Base-by-base conservation (phyloP, 2,113 vertebrate genomes). In the Pelecanoides urinatrix region DNA sequence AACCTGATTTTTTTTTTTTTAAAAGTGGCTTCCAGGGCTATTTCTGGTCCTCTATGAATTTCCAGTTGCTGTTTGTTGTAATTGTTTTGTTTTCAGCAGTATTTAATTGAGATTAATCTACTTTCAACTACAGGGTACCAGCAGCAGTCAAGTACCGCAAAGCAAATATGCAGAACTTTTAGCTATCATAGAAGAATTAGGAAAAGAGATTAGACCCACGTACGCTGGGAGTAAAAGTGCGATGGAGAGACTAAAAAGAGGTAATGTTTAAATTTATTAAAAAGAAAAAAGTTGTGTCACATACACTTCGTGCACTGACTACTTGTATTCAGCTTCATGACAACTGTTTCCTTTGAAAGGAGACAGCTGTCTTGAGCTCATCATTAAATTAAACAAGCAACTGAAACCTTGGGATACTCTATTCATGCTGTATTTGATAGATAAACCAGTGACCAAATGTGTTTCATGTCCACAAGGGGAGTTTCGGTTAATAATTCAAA, bases 101-200 rank as follows among this genome's bases (percentile, higher is more conserved):
- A 20, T 93, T 85, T 94, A 67, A 95, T 40, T 75, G 59, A 72
- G 19, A 71, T 42, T 10, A 26, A n/a, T 70, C 32, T 86, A 5
- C 78, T 89, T 96, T 71, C 47, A 66, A 40, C 52, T 52, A 20
- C 95, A 99, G 99, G 99, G 99, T 70, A 98, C 98, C 11, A 98
- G 98, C 84, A 99, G 98, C 82, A 99, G 98, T 97, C 99, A 99
- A 98, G 99, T 99, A 92, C 99, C 99, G 52, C 99, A 99, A 92
- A 99, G 99, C 98, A 99, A 99, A 97, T 99, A 99, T 9, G 99
- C 99, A 40, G 99, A 99, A 97, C 99, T 99, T 90, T 98, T 99
- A 96, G 99, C 99, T 93, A 99, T 99, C 97, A 99, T 99, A 13
- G 99, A 99, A 91, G 99, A 99, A 97, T 97, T 99, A 45, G 99